Conservation (phyloP, 2,888 invertebrate genomes). For the Mimas tiliae region DNA sequence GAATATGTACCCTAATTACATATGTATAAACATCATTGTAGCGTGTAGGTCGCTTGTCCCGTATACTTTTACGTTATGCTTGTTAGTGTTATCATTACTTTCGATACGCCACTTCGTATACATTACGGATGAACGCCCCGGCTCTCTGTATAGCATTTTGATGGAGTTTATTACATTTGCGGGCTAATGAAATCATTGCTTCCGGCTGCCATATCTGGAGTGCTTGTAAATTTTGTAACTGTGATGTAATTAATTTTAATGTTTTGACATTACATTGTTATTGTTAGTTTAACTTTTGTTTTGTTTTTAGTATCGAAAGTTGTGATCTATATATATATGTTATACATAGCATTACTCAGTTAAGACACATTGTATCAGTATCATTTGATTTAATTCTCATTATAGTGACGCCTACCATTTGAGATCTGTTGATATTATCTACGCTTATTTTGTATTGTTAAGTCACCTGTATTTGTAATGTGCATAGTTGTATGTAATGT, state of each 20-base stretch:
- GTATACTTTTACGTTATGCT: constrained; percentile 43
- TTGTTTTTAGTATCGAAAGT: constrained; percentile 11
- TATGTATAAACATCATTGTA: constrained; percentile 39
- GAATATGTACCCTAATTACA: constrained; percentile 34
- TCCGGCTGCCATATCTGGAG: constrained; percentile 9
- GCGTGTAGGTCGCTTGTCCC: constrained; percentile 47
- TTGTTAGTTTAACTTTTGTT: background rate
- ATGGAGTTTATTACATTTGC: constrained; percentile 36
- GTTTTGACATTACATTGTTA: constrained; percentile 12
- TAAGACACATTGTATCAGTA: constrained; percentile 18
- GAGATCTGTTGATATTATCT: constrained; percentile 14
- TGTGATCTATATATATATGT: constrained; percentile 15
- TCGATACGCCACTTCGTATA: constrained; percentile 43
- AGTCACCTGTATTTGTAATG: constrained; percentile 40
- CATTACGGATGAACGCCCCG: constrained; percentile 36
- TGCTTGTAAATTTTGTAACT: constrained; percentile 19
- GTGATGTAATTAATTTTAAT: constrained; percentile 18
- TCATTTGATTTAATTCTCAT: constrained; percentile 16
- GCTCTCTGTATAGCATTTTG: constrained; percentile 36
- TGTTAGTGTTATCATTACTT: constrained; percentile 48
- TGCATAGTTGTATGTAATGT: constrained; percentile 45
- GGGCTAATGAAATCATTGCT: constrained; percentile 21
- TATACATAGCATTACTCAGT: constrained; percentile 2
- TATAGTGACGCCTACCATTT: constrained; percentile 24
- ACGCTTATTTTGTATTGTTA: constrained; percentile 32